Evolutionary conservation across 1,140 invertebrate species (phyloP).

Genomic region (Drosophila bocqueti): DNA sequence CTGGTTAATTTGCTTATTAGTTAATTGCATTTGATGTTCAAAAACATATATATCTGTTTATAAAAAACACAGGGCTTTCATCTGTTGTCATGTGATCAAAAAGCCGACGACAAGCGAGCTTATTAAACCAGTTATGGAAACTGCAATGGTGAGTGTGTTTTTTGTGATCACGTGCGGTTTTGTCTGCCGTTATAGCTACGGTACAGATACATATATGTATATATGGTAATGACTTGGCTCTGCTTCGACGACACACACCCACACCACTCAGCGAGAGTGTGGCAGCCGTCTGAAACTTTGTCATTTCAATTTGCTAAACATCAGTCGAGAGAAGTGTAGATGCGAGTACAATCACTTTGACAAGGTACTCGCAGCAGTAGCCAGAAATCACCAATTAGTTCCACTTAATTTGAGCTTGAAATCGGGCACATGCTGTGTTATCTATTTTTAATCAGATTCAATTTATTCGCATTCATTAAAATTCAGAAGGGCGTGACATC

Average conservation of each 20-base stretch:
- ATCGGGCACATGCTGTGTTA: constrained; percentile 9
- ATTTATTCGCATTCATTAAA: constrained; percentile 3
- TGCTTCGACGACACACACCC: constrained; percentile 14
- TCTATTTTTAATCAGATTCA: constrained; percentile 19
- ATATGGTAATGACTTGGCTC: constrained; percentile 43
- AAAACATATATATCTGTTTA: constrained; percentile 3
- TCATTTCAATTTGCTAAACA: constrained; percentile 55
- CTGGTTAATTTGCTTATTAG: constrained; percentile 64
- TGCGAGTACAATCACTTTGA: constrained; percentile 22
- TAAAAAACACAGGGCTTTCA: constrained; percentile 1
- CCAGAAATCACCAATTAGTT: constrained; percentile 32
- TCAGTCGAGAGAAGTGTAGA: constrained; percentile 16
- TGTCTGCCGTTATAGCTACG: constrained; percentile 20
- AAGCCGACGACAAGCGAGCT: constrained; percentile 24
- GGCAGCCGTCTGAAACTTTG: constrained; percentile 40
- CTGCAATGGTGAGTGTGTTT: constrained; percentile 50
- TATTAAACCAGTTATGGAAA: constrained; percentile 68
- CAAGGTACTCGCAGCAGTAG: constrained; percentile 4
- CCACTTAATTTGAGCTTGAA: constrained; percentile 25
- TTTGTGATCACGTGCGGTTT: constrained; percentile 71
- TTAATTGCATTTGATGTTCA: constrained; percentile 61
- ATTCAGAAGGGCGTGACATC: background rate
- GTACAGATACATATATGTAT: constrained; percentile 6
- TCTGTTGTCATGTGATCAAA: constrained; percentile 65
- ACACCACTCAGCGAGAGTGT: constrained; percentile 7